Evolutionary conservation across 2,113 vertebrate genomes (phyloP), one percentile per base, ranked within the genome.

Genomic region (Mormoops blainvillei): DNA sequence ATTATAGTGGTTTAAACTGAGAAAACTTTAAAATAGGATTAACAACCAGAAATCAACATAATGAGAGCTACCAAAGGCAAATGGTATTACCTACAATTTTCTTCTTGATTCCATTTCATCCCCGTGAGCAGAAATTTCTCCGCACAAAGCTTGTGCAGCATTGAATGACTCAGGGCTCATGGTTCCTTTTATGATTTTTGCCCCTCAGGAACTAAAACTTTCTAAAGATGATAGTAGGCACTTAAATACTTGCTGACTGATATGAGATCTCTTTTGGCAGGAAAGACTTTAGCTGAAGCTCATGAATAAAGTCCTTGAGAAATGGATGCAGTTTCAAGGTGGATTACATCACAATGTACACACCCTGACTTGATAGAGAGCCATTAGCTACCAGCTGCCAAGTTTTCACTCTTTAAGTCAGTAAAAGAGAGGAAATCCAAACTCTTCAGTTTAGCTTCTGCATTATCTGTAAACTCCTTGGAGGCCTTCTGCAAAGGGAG

Each of bases 401-500:
- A 33, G 22, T 41, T 0, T 0, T 58, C 28, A 4, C 19, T 15
- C 65, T 96, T 88, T 45, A 85, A 50, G 5, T 97, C 88, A 95
- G 84, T 48, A 0, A 0, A 67, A 52, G 77, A 94, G 96, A 97
- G 98, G 68, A 94, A 96, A 36, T 97, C 94, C 80, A 99, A 97
- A 94, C 98, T 96, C 22, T 98, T 98, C 84, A 99, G 98, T 95
- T 99, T 99, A 93, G 98, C 96, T 73, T 95, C 97, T 20, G 99
- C 98, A 78, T 97, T 70, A 73, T 28, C 2, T 0, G 98, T 98
- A 20, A 94, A 96, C 11, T 95, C 97, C 9, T 48, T n/a, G 10
- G 98, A 98, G 93, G 99, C 99, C 0, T 54, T 97, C 91, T 97
- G 96, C 88, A 99, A 94, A 0, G 99, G 99, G 77, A 99, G 98